Base-by-base conservation (phyloP, 2,797 vertebrate genomes). In the Catostomus latipinnis region DNA sequence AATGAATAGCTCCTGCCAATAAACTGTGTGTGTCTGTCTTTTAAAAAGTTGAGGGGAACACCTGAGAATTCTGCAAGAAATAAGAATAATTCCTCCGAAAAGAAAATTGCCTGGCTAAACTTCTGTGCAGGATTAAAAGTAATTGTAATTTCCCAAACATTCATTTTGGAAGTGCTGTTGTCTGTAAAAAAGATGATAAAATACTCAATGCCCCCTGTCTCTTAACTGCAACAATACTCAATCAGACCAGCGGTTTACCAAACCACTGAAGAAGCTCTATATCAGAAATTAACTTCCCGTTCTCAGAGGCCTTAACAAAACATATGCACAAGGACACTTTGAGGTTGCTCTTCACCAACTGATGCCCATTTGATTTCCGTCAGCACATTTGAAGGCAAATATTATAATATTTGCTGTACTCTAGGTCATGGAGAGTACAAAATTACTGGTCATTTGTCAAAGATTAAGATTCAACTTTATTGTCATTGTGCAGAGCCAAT, bases 101-200 rank as follows among this genome's bases (percentile, higher is more conserved):
- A 80, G 71, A 85, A 88, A 90, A 91, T 91, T 88, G 90, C 88
- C 89, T 89, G 89, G 89, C 91, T 90, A 87, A 90, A 90, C 85
- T 88, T 86, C 86, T 88, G 87, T 88, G 86, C 88, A 86, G 90
- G 91, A 94, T 93, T 93, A 92, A 88, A 83, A 86, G 80, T 87
- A 88, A 91, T 89, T 90, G 85, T 91, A 89, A 91, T 89, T 92
- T 90, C 92, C 92, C 91, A 82, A 89, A 87, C 88, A 91, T 88
- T 90, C 9, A 52, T 70, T 2, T 48, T 80, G 53, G 71, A 18
- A 66, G 81, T 73, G 71, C 85, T 82, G 84, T 87, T 81, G 88
- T 83, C 91, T 92, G 91, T 75, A 84, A 84, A 76, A 18, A 80
- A 76, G 58, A 83, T 79, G 90, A 93, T 92, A 91, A 85, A 92